A percentile compares a stretch with the other conserved stretches of the same genome.
Conservation (phyloP, 2,888 invertebrate species). For the Thymelicus acteon region DNA sequence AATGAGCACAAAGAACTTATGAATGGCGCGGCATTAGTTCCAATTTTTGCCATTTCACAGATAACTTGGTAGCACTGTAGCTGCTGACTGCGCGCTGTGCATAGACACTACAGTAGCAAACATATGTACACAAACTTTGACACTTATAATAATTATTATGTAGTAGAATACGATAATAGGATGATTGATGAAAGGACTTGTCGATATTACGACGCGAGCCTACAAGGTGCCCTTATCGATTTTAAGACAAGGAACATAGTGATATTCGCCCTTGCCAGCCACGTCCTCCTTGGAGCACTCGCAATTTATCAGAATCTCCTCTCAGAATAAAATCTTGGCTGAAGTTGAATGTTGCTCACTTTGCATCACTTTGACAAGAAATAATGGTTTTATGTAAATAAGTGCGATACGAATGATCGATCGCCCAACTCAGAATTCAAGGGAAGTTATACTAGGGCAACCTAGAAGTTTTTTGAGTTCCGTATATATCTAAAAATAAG, state of each 20-base stretch:
- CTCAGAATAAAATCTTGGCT: constrained; percentile 35
- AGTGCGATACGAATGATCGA: constrained; percentile 28
- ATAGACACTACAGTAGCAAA: no score
- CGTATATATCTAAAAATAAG: neutral
- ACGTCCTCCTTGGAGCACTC: constrained; percentile 23
- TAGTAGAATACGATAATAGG: neutral
- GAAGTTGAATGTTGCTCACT: constrained; percentile 36
- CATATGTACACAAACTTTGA: no score
- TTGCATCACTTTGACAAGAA: constrained; percentile 34
- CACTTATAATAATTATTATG: no score
- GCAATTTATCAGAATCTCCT: constrained; percentile 34
- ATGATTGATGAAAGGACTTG: neutral
- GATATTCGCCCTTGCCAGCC: constrained; percentile 33
- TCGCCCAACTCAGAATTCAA: constrained; percentile 6
- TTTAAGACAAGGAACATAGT: constrained; percentile 27
- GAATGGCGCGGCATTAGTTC: no score
- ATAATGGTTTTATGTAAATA: constrained; percentile 36
- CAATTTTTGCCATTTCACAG: no score
- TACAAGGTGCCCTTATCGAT: constrained; percentile 26
- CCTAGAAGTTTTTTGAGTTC: neutral
- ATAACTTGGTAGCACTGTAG: no score
- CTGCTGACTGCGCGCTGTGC: no score
- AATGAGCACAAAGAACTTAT: no score
- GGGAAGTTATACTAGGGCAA: neutral
- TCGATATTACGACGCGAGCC: neutral